Evolutionary conservation across 2,888 invertebrate genomes (phyloP), one percentile per base, ranked within the genome.

Genomic region (Cryptops parisi): DNA sequence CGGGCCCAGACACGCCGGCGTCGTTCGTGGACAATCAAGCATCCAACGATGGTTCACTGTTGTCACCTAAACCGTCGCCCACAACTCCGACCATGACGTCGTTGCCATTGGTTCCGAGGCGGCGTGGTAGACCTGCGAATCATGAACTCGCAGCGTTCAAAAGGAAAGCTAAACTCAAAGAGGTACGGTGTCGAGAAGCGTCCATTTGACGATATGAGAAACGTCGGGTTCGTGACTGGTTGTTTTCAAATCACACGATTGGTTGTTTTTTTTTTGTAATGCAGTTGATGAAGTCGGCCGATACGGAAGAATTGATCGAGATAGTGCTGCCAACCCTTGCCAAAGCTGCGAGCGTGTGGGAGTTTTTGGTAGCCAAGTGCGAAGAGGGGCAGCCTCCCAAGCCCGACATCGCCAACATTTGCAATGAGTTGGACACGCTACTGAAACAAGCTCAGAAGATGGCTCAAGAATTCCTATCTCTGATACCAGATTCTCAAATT

Each of bases 271-370:
- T 39, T 38, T 43, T 41, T 44, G 12, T 15, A 26, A 43, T 38
- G 9, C 54, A 64, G 63, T 52, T 60, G 21, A 47, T 65, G 47
- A 58, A 58, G 40, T 53, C 58, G 4, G 62, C 58, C 55, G 59
- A 60, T 47, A 67, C 70, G 57, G 68, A 68, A 56, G 71, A 71
- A 51, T 58, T 72, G 57, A 65, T 70, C 64, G 72, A 71, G 56
- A 63, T 68, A 5, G 68, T 70, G 15, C 62, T 72, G 26, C 71
- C 72, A 2, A 63, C 69, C 1, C 64, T 73, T 12, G 67, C 68
- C 17, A 64, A 67, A 46, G 64, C 65, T 19, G 64, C 71, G 52
- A 67, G 69, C 0, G 59, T 69, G n/a, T 73, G 72, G 72, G 72
- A 73, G 54, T 69, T 72, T 55, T 65, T 70, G 63, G 68, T 71